phyloP scores from a whole-genome alignment of 2,888 invertebrate genomes.

The Malacosoma neustria region DNA sequence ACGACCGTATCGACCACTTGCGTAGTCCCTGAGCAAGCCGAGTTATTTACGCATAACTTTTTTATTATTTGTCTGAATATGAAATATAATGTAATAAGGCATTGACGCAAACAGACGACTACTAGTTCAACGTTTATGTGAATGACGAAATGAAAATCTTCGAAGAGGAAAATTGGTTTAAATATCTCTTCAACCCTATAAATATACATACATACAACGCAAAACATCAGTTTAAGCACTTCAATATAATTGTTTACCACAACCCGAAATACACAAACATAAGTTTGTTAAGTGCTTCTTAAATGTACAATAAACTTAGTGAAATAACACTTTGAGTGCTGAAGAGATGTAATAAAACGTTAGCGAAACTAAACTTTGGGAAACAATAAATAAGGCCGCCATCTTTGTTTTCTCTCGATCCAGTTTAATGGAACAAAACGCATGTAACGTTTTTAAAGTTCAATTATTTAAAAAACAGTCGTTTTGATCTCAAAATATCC shows the following conservation, averaged over 20 bases:
- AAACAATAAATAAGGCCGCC: background rate
- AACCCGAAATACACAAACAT: background rate
- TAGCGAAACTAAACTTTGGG: background rate
- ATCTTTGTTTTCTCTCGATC: background rate
- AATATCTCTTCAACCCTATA: too few species aligned
- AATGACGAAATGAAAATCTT: background rate
- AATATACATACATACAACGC: background rate
- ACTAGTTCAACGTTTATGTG: background rate
- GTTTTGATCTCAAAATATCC: too few species aligned
- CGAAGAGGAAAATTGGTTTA: too few species aligned
- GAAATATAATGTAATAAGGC: background rate
- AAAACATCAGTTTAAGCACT: background rate
- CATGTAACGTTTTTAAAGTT: too few species aligned
- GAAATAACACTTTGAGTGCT: background rate
- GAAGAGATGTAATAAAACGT: background rate
- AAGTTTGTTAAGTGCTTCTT: background rate
- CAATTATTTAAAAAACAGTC: too few species aligned
- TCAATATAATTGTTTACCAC: background rate
- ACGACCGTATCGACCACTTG: too few species aligned
- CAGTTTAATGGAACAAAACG: background rate
- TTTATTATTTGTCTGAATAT: background rate
- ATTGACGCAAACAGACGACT: background rate
- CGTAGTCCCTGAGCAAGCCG: too few species aligned
- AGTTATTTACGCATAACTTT: too few species aligned
- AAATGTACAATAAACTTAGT: background rate